Evolutionary conservation across 2,113 vertebrate genomes (phyloP), one percentile per base, ranked within the genome.

Genomic region (Osmerus eperlanus): DNA sequence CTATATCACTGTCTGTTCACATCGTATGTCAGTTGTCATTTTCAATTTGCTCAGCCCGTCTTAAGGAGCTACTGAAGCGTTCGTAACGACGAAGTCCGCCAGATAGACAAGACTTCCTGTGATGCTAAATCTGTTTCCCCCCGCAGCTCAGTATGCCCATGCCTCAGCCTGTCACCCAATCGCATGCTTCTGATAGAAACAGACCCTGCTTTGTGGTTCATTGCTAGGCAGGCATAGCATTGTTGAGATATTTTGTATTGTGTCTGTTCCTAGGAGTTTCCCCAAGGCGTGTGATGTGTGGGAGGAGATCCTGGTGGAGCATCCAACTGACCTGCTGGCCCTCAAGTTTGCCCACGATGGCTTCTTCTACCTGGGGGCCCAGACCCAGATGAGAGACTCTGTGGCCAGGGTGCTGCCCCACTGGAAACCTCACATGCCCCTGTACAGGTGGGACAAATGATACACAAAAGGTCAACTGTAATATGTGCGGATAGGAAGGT

Each of bases 251-350:
- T 56, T n/a, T 56, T 5, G 15, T 56, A 18, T 56, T 28, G 25
- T 28, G 25, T 83, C 0, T 84, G 11, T 83, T 78, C 82, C 75
- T 12, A 99, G 97, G 56, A 87, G 89, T 61, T 88, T 95, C 19
- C 80, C 86, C 0, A 91, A 90, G 83, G 96, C 97, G 61, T 93
- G 92, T 58, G 86, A 90, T 0, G 53, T 87, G 0, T 99, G 97
- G 97, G 96, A 99, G 4, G 83, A 92, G 80, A 95, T 99, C 73
- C 90, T 99, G 19, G 78, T 89, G 19, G 93, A 90, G 67, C 89
- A 99, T 73, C 97, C 96, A 0, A 97, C 95, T 0, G 97, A 99
- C 74, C 59, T 98, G 86, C 65, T 99, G 77, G 97, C 97, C 14
- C 88, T 99, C 47, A 99, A 91, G 78, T 96, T 99, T 67, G 84